Conservation (phyloP, 2,113 vertebrate genomes). For the Reinhardtius hippoglossoides region DNA sequence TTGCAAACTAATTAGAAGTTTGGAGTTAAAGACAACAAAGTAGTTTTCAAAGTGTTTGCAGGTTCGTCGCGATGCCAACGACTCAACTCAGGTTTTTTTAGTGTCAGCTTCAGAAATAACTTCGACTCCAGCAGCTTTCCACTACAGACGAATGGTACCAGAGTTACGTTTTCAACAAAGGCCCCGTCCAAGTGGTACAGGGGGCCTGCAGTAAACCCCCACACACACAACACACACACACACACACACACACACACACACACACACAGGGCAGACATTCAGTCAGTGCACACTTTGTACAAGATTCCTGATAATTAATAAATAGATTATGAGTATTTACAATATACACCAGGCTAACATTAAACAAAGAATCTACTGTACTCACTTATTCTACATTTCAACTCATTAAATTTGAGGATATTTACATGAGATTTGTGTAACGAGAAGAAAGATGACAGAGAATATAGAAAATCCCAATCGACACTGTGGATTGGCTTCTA, state of each 20-base stretch:
- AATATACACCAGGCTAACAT: slow-evolving; percentile 45
- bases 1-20: slow-evolving; percentile 44
- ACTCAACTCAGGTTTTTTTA: too few species aligned
- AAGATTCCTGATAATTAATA: slow-evolving; percentile 64
- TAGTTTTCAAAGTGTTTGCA: too few species aligned
- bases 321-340: slow-evolving; percentile 58
- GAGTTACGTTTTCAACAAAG: not conserved
- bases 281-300: slow-evolving; percentile 54
- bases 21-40: too few species aligned
- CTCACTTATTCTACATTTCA: slow-evolving; percentile 19
- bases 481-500: slow-evolving; percentile 27
- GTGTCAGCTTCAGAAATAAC: too few species aligned
- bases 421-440: slow-evolving; percentile 47
- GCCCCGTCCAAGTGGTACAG: too few species aligned
- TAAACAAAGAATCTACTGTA: slow-evolving; percentile 38
- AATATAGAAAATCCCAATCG: slow-evolving; percentile 45
- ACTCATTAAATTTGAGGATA: slow-evolving; percentile 31
- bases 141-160: slow-evolving; percentile 1
- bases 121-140: not conserved
- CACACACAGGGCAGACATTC: slow-evolving; percentile 45
- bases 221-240: too few species aligned
- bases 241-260: slow-evolving; percentile 12
- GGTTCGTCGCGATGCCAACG: too few species aligned
- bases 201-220: too few species aligned
- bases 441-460: slow-evolving; percentile 23